Base-by-base conservation (phyloP, 2,113 vertebrate species). In the Formicarius rufipectus region DNA sequence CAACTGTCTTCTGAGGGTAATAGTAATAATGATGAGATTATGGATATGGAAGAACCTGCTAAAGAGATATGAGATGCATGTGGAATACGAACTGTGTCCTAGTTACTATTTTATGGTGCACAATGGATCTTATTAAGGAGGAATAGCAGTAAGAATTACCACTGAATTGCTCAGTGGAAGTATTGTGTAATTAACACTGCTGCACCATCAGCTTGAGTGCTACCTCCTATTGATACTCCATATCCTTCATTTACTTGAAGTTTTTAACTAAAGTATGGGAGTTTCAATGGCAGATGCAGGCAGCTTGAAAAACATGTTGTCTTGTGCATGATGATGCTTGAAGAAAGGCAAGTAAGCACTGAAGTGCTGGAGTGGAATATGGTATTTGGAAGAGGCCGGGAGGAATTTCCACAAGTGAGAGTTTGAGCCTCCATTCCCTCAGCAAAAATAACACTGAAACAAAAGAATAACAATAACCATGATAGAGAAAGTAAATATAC, bases 91-190 rank as follows among this genome's bases (percentile, higher is more conserved):
- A 98, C 98, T 96, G 98, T 97, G n/a, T 98, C 97, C 97, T 98
- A 97, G 97, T 97, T 97, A 97, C 97, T 97, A 93, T 97, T 98
- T 98, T 98, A 98, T 97, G 97, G 97, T 97, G 97, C 98, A 98
- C 98, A 97, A 98, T 98, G 98, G 98, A 98, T 98, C 98, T 98
- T 98, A 98, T 98, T 98, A 98, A 98, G 98, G 97, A 97, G 97
- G 98, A 98, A 97, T 94, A 98, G 97, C 97, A 87, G 96, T 92
- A 98, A 97, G 97, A 98, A 98, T 98, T 97, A 97, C 97, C 97
- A 97, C 96, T 27, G 97, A 98, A 98, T 97, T 97, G 97, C 98
- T 97, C 97, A 97, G 97, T 98, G 97, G 98, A 98, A 98, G 97
- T 97, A 97, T 98, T 97, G 97, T 97, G 97, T 98, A 98, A 98